Conservation (phyloP, 1,140 invertebrate genomes). For the Araneus ventricosus region DNA sequence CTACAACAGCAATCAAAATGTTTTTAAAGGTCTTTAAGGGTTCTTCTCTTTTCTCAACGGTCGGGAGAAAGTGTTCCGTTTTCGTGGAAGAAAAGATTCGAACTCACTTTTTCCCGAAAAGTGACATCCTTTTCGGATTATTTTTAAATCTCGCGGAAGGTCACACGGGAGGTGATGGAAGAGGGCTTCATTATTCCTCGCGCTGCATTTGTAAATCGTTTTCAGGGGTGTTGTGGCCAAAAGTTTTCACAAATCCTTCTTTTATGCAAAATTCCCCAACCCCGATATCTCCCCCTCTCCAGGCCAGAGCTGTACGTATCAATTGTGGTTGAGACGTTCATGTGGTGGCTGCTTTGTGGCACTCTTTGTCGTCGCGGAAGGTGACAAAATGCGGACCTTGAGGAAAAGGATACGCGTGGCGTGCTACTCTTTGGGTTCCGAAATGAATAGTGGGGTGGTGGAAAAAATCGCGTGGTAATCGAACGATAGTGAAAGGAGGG, state of each 20-base stretch:
- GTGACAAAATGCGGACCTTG: slow-evolving; percentile 32
- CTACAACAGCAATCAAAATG: slow-evolving; percentile 21
- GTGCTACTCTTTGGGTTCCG: background rate
- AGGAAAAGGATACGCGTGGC: slow-evolving; percentile 32
- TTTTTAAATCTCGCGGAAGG: slow-evolving; percentile 32
- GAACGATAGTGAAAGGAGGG: slow-evolving; percentile 23
- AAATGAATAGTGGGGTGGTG: slow-evolving; percentile 22
- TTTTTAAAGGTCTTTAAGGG: slow-evolving; percentile 14
- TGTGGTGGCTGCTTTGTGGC: slow-evolving; percentile 9
- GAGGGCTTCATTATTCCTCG: slow-evolving; percentile 25
- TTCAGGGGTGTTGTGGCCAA: slow-evolving; percentile 32
- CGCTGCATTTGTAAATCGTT: slow-evolving; percentile 26
- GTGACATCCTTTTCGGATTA: slow-evolving; percentile 33
- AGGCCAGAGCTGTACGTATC: background rate
- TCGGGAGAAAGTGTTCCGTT: slow-evolving; percentile 10
- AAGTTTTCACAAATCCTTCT: slow-evolving; percentile 40
- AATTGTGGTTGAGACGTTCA: slow-evolving; percentile 19
- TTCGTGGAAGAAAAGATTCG: slow-evolving; percentile 23
- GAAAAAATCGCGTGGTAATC: slow-evolving; percentile 36
- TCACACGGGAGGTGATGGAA: slow-evolving; percentile 19
- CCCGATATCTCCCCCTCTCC: background rate
- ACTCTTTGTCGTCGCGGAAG: background rate
- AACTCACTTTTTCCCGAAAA: slow-evolving; percentile 3
- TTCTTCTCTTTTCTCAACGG: background rate
- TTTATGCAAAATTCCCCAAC: slow-evolving; percentile 25